Percentiles rank a stretch among this genome's conserved stretches.
Conservation (phyloP, 2,113 vertebrate species). For the Amphiprion ocellaris region DNA sequence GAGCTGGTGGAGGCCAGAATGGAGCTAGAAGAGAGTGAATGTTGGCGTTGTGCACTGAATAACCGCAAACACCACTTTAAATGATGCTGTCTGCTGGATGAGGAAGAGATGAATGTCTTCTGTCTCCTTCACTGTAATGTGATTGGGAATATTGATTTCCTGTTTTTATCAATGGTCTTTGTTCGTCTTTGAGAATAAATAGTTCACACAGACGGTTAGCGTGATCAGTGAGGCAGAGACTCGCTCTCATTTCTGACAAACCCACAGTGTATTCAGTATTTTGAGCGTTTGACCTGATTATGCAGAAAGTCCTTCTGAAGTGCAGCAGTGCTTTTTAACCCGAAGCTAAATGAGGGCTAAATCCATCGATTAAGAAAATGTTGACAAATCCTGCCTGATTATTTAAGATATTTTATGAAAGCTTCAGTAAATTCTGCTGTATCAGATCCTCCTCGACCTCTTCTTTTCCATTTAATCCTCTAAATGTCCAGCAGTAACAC, state of each 20-base stretch:
- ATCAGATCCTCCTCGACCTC: not conserved
- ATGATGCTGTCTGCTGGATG: no score
- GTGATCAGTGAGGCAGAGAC: slow-evolving; percentile 23
- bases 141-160: slow-evolving; percentile 59
- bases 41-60: no score
- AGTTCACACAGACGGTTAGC: slow-evolving; percentile 11
- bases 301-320: no score
- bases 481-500: slow-evolving; percentile 12
- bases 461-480: not conserved
- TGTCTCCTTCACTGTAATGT: slow-evolving; percentile 13
- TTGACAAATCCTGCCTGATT: not conserved
- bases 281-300: slow-evolving; percentile 63
- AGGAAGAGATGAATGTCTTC: not conserved
- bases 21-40: no score
- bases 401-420: not conserved
- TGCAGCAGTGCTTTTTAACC: slow-evolving; percentile 3
- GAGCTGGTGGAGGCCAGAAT: no score
- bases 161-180: slow-evolving; percentile 30
- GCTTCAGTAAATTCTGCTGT: not conserved
- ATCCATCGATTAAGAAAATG: not conserved
- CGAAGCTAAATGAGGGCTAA: slow-evolving; percentile 28
- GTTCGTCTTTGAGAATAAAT: slow-evolving; percentile 3
- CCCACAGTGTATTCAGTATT: slow-evolving; percentile 36
- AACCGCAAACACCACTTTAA: no score
- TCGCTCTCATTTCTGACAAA: slow-evolving; percentile 30